Evolutionary conservation across 2,113 vertebrate species (phyloP).

Genomic region (Caranx melampygus): DNA sequence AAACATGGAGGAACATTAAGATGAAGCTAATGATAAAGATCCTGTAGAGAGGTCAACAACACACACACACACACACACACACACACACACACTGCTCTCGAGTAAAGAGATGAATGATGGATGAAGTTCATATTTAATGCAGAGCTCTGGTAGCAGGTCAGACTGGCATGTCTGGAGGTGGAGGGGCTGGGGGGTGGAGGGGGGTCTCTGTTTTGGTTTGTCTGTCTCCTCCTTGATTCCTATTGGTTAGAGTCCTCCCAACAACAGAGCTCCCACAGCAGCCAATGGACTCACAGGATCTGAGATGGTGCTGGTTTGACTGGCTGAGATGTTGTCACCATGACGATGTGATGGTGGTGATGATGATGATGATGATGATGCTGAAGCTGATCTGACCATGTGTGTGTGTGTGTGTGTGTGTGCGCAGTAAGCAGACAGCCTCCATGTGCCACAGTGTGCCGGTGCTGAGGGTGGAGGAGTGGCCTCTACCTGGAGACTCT

Average conservation of each 20-base stretch:
- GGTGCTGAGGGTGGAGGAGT: constrained; percentile 93
- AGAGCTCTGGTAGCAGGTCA: constrained; percentile 44
- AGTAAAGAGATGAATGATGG: constrained; percentile 73
- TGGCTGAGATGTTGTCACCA: not conserved
- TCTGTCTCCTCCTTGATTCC: constrained; percentile 8
- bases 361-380: not conserved
- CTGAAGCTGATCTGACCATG: not conserved
- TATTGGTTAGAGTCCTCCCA: constrained; percentile 62
- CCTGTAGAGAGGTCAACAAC: too few species aligned
- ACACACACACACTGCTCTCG: constrained; percentile 24
- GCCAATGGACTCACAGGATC: constrained; percentile 53
- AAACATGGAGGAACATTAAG: too few species aligned
- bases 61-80: not conserved
- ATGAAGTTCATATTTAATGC: constrained; percentile 78
- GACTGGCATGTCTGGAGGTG: constrained; percentile 29
- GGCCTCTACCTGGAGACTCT: constrained; percentile 88
- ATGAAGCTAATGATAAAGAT: too few species aligned
- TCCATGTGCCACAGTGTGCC: constrained; percentile 87
- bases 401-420: constrained; percentile 3
- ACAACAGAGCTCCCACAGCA: constrained; percentile 64
- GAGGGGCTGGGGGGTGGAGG: not conserved
- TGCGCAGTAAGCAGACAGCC: constrained; percentile 83
- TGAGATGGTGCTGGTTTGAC: constrained; percentile 11
- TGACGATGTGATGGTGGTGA: not conserved
- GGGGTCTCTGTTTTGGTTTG: constrained; percentile 33